phyloP scores from a whole-genome alignment of 2,888 invertebrate species.

The Pterostichus niger region DNA sequence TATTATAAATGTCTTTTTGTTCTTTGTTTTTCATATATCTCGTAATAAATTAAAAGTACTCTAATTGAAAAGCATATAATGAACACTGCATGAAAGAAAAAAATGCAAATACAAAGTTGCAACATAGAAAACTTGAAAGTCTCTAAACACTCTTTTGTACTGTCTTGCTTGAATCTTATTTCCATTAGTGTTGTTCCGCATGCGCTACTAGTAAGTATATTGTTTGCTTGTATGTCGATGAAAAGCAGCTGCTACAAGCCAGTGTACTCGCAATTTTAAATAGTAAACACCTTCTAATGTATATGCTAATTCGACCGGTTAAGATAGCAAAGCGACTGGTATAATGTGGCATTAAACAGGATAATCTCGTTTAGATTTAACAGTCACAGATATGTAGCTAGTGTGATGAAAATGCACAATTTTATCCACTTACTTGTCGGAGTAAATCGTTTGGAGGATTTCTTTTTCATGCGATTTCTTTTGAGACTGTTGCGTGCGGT shows the following conservation, averaged over 20 bases:
- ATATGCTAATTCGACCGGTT: conserved; percentile 52
- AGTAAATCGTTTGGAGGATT: conserved; percentile 39
- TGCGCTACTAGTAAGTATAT: conserved; percentile 26
- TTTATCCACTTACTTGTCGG: conserved; percentile 39
- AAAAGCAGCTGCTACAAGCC: conserved; percentile 38
- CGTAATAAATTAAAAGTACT: too few relatives aligned
- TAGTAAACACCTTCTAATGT: conserved; percentile 57
- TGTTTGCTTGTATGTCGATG: conserved; percentile 29
- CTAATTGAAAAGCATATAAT: background rate
- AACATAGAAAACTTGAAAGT: background rate
- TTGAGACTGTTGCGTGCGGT: conserved; percentile 32
- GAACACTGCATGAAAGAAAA: background rate
- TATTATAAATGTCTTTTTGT: too few relatives aligned
- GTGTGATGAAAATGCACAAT: conserved; percentile 25
- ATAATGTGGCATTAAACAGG: conserved; percentile 48
- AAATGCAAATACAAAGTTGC: background rate
- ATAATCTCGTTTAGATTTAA: conserved; percentile 55
- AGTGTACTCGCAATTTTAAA: conserved; percentile 37
- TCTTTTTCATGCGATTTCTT: conserved; percentile 42
- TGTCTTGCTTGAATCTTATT: conserved; percentile 9
- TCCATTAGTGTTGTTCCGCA: conserved; percentile 39
- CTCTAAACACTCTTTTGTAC: too few relatives aligned
- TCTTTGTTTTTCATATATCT: too few relatives aligned
- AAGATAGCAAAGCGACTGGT: conserved; percentile 44
- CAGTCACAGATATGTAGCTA: conserved; percentile 18